These are phyloP conservation scores for Thaumetopoea pityocampa DNA, from an alignment of 1,140 invertebrate genomes.

Conservation along the genomic window DNA sequence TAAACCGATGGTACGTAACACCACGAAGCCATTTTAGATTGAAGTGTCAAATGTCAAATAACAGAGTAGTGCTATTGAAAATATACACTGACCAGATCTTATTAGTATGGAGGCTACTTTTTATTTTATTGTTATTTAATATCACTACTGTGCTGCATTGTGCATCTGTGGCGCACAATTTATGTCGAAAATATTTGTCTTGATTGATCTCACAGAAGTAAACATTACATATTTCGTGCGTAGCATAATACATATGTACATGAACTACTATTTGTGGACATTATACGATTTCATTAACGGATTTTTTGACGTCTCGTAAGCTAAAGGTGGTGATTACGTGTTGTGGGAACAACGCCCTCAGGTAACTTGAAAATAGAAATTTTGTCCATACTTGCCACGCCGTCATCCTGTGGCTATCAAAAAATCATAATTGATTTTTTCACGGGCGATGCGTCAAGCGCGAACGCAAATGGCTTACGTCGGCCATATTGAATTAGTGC, in stretches of 20 bases:
- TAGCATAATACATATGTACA: too few species aligned
- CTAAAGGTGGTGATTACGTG: too few species aligned
- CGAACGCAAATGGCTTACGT: constrained; percentile 69
- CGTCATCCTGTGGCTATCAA: constrained; percentile 48
- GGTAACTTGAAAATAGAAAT: constrained; percentile 6
- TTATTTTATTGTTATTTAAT: not conserved
- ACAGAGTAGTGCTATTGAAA: constrained; percentile 20
- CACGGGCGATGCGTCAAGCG: constrained; percentile 67
- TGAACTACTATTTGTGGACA: too few species aligned
- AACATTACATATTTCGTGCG: too few species aligned
- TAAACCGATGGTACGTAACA: too few species aligned
- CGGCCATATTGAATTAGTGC: constrained; percentile 73
- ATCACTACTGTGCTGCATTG: not conserved
- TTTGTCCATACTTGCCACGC: constrained; percentile 13
- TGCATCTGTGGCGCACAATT: not conserved
- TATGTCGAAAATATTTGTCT: not conserved
- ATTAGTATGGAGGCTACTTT: not conserved
- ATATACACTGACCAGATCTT: constrained; percentile 13
- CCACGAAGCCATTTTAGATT: constrained; percentile 17
- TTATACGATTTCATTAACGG: too few species aligned
- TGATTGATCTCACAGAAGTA: too few species aligned
- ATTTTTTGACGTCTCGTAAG: too few species aligned
- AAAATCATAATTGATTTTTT: constrained; percentile 73
- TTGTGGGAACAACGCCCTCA: not conserved
- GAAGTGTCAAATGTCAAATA: constrained; percentile 15